Evolutionary conservation across 2,113 vertebrate genomes (phyloP).

Genomic region (Sceloporus tristichus): DNA sequence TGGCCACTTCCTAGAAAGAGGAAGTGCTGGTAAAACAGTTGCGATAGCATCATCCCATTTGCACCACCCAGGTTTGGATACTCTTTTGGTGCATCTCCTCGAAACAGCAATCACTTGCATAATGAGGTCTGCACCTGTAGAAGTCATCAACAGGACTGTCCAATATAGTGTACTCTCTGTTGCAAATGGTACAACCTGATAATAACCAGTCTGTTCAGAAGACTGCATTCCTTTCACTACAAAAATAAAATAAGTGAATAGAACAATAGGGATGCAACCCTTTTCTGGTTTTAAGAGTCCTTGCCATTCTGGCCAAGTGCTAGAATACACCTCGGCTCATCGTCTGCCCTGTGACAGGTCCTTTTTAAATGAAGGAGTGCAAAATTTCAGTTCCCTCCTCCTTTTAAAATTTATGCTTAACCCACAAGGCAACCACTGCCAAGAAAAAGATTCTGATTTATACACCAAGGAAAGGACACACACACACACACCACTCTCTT

Average conservation of each 20-base stretch:
- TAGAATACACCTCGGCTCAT: background rate
- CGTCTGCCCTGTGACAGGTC: slow-evolving; percentile 51
- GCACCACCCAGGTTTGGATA: too few species aligned
- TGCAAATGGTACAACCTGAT: background rate
- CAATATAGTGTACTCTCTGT: too few species aligned
- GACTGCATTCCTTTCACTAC: slow-evolving; percentile 37
- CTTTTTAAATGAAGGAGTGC: slow-evolving; percentile 30
- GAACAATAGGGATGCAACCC: slow-evolving; percentile 35
- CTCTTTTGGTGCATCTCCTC: too few species aligned
- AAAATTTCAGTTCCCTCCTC: too few species aligned
- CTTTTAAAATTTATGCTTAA: slow-evolving; percentile 42
- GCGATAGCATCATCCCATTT: too few species aligned
- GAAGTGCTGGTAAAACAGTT: too few species aligned
- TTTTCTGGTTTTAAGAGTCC: slow-evolving; percentile 46
- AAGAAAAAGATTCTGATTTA: slow-evolving; percentile 66
- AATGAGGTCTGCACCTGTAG: too few species aligned
- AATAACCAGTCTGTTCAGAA: slow-evolving; percentile 43
- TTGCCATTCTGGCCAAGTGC: background rate
- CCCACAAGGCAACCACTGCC: slow-evolving; percentile 49
- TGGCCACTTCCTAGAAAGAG: too few species aligned
- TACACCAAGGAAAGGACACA: slow-evolving; percentile 60
- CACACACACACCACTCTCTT: slow-evolving; percentile 45
- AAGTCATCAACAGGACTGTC: too few species aligned
- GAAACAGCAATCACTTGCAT: too few species aligned
- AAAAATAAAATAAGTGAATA: background rate